phyloP scores from a whole-genome alignment of 2,888 invertebrate genomes.

The Arctia plantaginis region DNA sequence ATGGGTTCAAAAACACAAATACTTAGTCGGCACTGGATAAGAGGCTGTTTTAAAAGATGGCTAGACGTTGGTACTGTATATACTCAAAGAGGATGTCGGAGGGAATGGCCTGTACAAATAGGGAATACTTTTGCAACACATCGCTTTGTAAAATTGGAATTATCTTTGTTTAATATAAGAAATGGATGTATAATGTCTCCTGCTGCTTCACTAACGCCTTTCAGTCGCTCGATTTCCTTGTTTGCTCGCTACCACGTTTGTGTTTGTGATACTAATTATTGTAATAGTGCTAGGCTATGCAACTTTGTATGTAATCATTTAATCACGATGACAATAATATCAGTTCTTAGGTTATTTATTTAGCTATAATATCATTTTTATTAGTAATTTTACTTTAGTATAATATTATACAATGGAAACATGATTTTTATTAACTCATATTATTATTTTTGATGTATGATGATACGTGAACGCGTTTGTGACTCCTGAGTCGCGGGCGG shows the following conservation, averaged over 20 bases:
- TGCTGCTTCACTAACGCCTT: conserved; percentile 1
- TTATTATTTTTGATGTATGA: too few relatives aligned
- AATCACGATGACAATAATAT: not conserved
- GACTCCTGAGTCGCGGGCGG: too few relatives aligned
- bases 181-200: not conserved
- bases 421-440: not conserved
- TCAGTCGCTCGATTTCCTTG: conserved; percentile 2
- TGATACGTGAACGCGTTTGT: too few relatives aligned
- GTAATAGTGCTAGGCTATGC: not conserved
- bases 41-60: not conserved
- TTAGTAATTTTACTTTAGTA: not conserved
- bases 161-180: not conserved
- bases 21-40: not conserved
- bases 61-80: not conserved
- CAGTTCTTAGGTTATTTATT: not conserved
- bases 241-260: conserved; percentile 6
- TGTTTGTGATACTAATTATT: conserved; percentile 1
- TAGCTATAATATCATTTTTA: not conserved
- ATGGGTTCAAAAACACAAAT: not conserved
- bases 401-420: not conserved
- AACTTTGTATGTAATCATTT: not conserved
- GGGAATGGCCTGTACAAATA: not conserved
- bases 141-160: not conserved
- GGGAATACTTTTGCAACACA: not conserved
- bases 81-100: not conserved